Evolutionary conservation across 2,888 invertebrate species (phyloP), one percentile per base, ranked within the genome.

Genomic region (Nycteola revayana): DNA sequence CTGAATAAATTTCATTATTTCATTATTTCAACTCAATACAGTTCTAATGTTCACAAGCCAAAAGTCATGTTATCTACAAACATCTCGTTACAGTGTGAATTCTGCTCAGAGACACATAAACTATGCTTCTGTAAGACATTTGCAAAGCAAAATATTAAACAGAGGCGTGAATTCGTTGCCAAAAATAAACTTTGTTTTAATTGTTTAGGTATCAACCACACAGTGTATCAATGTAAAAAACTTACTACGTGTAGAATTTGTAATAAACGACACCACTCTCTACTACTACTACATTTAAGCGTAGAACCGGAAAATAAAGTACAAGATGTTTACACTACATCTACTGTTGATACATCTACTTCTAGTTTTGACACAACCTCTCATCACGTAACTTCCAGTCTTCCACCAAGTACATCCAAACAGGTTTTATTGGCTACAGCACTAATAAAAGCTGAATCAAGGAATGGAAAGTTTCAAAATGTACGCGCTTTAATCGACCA

Each of bases 161-260:
- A 11, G 1, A 3, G 25, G n/a, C 14, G 25, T n/a, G n/a, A 11
- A n/a, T 26, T 26, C n/a, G 25, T 26, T 1, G n/a, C 7, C 10
- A 26, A 11, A n/a, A 26, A 26, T 14, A 26, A 14, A 3, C 1
- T 26, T n/a, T 14, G 25, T 8, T 26, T 26, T 4, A 26, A 26
- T n/a, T 26, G 25, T 14, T 7, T 26, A 7, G 25, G 25, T 1
- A 26, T 7, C 2, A 26, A 26, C n/a, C 25, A 26, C 10, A 14
- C n/a, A 4, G 25, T 26, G 3, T n/a, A n/a, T 26, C 1, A 11
- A 1, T 26, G 25, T n/a, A 3, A 10, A n/a, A 11, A 26, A n/a
- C 5, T 2, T 7, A 26, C 11, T 8, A 14, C 14, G 1, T 26
- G 25, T 26, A 5, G 25, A 14, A 3, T 26, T 7, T 26, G 25